Percentiles rank a stretch among this genome's conserved stretches.
Conservation (phyloP, 2,888 invertebrate genomes). For the Ischnura elegans region DNA sequence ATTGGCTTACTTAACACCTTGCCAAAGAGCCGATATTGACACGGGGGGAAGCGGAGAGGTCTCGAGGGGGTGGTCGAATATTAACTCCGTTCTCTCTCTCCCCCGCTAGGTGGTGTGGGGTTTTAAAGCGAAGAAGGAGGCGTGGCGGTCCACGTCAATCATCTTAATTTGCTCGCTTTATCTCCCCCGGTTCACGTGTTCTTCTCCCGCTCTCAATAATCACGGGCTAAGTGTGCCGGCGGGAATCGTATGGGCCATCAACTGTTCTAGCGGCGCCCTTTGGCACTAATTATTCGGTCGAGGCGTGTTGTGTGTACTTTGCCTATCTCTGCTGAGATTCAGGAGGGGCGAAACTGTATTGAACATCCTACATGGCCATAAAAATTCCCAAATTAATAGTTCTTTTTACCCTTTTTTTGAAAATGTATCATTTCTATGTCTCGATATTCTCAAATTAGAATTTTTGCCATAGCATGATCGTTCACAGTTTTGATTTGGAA, state of each 20-base stretch:
- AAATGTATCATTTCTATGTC: no score
- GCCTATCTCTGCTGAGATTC: no score
- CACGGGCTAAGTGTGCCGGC: neutral
- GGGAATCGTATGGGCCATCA: neutral
- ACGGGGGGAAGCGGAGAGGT: neutral
- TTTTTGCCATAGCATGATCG: no score
- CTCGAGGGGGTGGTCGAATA: neutral
- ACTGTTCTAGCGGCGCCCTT: neutral
- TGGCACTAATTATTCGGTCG: neutral
- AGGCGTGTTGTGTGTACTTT: no score
- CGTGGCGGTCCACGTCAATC: neutral
- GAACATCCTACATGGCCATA: no score
- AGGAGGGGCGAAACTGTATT: no score
- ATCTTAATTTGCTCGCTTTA: neutral
- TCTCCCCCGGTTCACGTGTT: neutral
- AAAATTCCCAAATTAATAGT: no score
- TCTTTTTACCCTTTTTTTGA: no score
- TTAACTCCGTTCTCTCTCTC: neutral
- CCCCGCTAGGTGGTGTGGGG: neutral
- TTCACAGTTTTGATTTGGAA: no score
- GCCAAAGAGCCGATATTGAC: neutral
- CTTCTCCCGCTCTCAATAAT: neutral
- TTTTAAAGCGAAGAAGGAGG: neutral
- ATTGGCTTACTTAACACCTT: slow-evolving; percentile 22
- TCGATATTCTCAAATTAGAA: no score